These are phyloP conservation scores for Oryzaephilus surinamensis DNA, from an alignment of 1,140 invertebrate genomes.

Conservation along the genomic window DNA sequence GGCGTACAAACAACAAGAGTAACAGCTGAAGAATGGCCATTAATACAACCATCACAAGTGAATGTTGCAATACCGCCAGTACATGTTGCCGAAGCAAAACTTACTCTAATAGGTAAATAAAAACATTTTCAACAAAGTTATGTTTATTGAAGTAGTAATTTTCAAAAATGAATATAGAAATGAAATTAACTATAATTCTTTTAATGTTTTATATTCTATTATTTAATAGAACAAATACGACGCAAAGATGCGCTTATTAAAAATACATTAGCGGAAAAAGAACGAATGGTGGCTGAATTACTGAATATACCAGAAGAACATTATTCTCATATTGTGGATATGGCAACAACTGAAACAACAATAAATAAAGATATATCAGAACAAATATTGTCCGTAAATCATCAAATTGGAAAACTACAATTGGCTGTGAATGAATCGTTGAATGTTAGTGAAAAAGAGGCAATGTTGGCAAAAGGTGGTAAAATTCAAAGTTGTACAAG, in stretches of 20 bases:
- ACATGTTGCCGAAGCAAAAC: conserved; percentile 63
- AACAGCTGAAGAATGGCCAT: conserved; percentile 46
- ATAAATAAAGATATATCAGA: conserved; percentile 1
- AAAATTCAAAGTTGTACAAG: conserved; percentile 23
- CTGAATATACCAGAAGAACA: conserved; percentile 62
- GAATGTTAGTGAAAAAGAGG: conserved; percentile 40
- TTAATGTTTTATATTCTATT: conserved; percentile 11
- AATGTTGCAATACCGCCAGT: conserved; percentile 61
- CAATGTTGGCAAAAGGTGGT: conserved; percentile 30
- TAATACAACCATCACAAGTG: conserved; percentile 73
- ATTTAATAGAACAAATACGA: conserved; percentile 52
- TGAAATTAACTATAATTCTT: conserved; percentile 2
- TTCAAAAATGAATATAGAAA: background rate
- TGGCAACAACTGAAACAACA: conserved; percentile 32
- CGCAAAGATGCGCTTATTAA: conserved; percentile 61
- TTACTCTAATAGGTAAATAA: conserved; percentile 64
- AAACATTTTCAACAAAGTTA: background rate
- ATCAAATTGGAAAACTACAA: conserved; percentile 38
- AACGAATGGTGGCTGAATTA: conserved; percentile 62
- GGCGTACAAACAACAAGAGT: conserved; percentile 35
- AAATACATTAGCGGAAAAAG: conserved; percentile 62
- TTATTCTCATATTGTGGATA: conserved; percentile 54
- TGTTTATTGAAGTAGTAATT: background rate
- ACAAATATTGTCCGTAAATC: conserved; percentile 8
- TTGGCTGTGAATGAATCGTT: conserved; percentile 40